Conservation (phyloP, 2,888 invertebrate species). For the Drosophila colorata region DNA sequence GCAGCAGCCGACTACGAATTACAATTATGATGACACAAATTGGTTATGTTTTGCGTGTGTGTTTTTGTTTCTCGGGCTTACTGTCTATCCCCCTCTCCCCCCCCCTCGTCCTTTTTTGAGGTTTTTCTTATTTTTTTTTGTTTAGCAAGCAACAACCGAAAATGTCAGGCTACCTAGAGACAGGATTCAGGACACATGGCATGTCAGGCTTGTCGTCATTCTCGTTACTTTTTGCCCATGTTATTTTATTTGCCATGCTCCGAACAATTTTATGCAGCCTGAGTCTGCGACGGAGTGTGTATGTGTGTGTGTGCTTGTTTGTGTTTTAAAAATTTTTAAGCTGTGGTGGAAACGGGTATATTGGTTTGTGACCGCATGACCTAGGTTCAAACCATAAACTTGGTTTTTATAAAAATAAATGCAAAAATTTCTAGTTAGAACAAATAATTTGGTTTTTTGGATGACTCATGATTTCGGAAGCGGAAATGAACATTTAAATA, state of each 20-base stretch:
- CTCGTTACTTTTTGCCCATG: conserved; percentile 54
- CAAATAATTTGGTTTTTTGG: too few relatives aligned
- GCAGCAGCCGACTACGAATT: conserved; percentile 58
- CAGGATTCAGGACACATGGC: conserved; percentile 62
- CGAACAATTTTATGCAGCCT: conserved; percentile 47
- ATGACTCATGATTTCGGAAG: too few relatives aligned
- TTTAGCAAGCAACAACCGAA: conserved; percentile 42
- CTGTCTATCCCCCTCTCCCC: conserved; percentile 1
- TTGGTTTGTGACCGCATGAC: not conserved
- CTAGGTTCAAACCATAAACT: not conserved
- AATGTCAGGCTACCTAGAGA: conserved; percentile 63
- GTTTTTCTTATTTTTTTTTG: conserved; percentile 32
- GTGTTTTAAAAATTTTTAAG: not conserved
- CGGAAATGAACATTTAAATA: too few relatives aligned
- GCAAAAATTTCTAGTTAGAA: too few relatives aligned
- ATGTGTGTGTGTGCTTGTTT: conserved; percentile 26
- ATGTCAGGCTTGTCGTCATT: conserved; percentile 70
- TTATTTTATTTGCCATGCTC: conserved; percentile 60
- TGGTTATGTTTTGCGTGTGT: conserved; percentile 74
- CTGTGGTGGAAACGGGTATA: not conserved
- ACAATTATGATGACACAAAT: conserved; percentile 82
- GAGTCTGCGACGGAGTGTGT: conserved; percentile 13
- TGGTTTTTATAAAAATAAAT: too few relatives aligned
- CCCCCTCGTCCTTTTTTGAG: conserved; percentile 35
- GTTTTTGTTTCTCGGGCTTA: conserved; percentile 45